Base-by-base conservation (phyloP, 2,888 invertebrate genomes). In the Sycophila texana region DNA sequence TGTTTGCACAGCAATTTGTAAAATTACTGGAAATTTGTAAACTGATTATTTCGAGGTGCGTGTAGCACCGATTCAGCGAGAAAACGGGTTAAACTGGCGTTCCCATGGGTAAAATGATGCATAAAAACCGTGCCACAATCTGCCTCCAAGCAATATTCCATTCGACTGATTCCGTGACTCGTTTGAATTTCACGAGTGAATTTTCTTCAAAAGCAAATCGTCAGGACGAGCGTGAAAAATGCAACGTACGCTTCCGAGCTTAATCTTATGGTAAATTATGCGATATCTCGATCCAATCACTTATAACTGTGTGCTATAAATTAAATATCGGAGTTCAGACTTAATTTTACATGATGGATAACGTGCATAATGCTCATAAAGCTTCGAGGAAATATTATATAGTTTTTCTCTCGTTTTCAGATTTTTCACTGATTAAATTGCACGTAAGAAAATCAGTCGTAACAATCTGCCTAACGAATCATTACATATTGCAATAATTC, bases 81-180 rank as follows among this genome's bases (percentile, higher is more conserved):
- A 30, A 68, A 60, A 22, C 60, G 26, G 66, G 70, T 57, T 61
- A 71, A 22, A 26, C 5, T 13, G 13, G 16, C 22, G 47, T 77
- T 77, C 72, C 72, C 77, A 77, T 72, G 65, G 26, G 57, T 13
- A 14, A 20, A 7, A 1, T 30, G 26, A 51, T 47, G 61, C 20
- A 39, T 47, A 57, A 77, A 77, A 72, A 72, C 47, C 58, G 30
- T 71, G 77, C 71, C 72, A 51, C 57, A 12, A n/a, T 26, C 20
- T 77, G 57, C 22, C 66, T 49, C 55, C 2, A 5, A 70, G 65
- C 71, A 0, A 18, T 47, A 55, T 61, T 63, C 47, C 39, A 70
- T 63, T 18, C 22, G 60, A n/a, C 13, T 47, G 63, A 16, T 30
- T 4, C 13, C 49, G 20, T 55, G 49, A 18, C 70, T 70, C 22